Base-by-base conservation (phyloP, 2,888 invertebrate genomes). In the Cephus pygmeus region DNA sequence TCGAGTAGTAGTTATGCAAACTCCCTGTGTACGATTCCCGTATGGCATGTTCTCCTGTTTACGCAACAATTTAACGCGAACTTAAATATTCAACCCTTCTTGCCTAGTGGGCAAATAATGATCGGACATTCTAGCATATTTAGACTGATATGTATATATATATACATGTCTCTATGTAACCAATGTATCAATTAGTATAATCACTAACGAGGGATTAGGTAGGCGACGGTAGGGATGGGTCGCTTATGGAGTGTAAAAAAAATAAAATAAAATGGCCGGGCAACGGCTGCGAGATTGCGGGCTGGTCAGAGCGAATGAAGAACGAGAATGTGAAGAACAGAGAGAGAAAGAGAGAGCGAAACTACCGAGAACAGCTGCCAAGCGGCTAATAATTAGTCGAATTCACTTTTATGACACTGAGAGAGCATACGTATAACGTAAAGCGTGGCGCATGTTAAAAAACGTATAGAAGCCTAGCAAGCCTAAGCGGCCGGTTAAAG, bases 1-100 rank as follows among this genome's bases (percentile, higher is more conserved):
- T 81, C 85, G 82, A 87, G 86, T 84, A 85, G 82, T 76, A 71
- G 87, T 83, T 87, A 88, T 87, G 88, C 89, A 89, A 87, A 88
- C 86, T 85, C 81, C 77, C 74, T 79, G 82, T 81, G 12, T 33
- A 31, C 31, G 33, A 34, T 2, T 31, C 68, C 56, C 73, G 56
- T 35, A 71, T 77, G 79, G 56, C 36, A 69, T 77, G 79, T 76
- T 79, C 79, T 80, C 56, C 82, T 85, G 83, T 83, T 86, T 83
- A 83, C 80, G 75, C 71, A 78, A 77, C 79, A 76, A 87, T 83
- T 85, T 81, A 80, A 74, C 35, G 71, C 33, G 71, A 31, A 23
- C 23, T 56, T 56, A 56, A 56, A 56, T 56, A 56, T 56, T 56
- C 9, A 56, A 23, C 56, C 56, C 56, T 56, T 23, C 23, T 23